phyloP scores from a whole-genome alignment of 2,113 vertebrate species.

The Chionodraco myersi region DNA sequence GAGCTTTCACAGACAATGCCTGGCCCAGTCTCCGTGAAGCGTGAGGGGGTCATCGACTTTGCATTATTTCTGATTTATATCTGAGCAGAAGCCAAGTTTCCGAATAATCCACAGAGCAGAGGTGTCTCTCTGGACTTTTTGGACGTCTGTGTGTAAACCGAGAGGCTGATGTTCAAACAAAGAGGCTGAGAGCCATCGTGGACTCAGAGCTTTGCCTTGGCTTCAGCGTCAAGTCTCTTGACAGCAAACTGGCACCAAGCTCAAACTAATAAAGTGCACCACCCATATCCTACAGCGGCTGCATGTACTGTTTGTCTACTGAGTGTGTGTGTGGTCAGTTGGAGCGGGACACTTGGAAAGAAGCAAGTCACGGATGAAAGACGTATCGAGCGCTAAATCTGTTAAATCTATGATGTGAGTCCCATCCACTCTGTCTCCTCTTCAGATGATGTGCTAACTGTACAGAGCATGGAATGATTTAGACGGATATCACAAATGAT shows the following conservation, averaged over 20 bases:
- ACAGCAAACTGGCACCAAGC: slow-evolving; percentile 71
- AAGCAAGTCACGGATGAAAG: slow-evolving; percentile 41
- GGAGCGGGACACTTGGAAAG: slow-evolving; percentile 30
- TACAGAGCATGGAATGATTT: slow-evolving; percentile 31
- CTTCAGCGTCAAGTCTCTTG: slow-evolving; percentile 53
- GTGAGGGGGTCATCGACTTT: slow-evolving; percentile 56
- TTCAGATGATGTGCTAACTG: slow-evolving; percentile 26
- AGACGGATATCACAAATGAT: slow-evolving; percentile 29
- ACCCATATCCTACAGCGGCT: slow-evolving; percentile 49
- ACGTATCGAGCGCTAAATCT: slow-evolving; percentile 47
- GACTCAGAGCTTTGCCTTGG: slow-evolving; percentile 68
- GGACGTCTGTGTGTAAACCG: slow-evolving; percentile 66
- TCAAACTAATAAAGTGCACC: slow-evolving; percentile 68
- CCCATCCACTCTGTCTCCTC: slow-evolving; percentile 42
- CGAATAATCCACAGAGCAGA: slow-evolving; percentile 38
- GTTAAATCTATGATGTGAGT: slow-evolving; percentile 34
- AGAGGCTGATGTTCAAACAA: slow-evolving; percentile 71
- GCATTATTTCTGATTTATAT: slow-evolving; percentile 68
- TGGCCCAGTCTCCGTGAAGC: slow-evolving; percentile 33
- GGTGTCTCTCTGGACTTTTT: slow-evolving; percentile 52
- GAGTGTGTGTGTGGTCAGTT: slow-evolving; percentile 66
- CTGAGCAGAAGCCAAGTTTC: slow-evolving; percentile 59
- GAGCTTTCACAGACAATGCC: slow-evolving; percentile 34
- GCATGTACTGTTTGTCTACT: slow-evolving; percentile 25
- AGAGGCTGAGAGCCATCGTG: slow-evolving; percentile 56